These are phyloP conservation scores for Palythoa grandiflora DNA, from an alignment of 92 coral and sea anemone species.

Conservation along the genomic window DNA sequence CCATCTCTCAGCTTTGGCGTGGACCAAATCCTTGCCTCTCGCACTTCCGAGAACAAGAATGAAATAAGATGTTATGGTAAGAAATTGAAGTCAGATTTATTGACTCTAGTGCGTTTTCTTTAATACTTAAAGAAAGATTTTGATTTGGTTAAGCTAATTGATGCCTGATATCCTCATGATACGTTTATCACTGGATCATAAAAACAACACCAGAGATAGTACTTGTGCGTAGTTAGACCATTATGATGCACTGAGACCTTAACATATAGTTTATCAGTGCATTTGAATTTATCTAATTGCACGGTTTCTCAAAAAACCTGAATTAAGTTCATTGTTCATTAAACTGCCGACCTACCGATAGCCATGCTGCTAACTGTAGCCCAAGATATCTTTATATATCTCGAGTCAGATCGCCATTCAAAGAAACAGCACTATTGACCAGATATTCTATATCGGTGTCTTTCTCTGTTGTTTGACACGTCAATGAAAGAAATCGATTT, in stretches of 20 bases:
- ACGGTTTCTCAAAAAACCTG: background rate
- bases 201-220: constrained; percentile 4
- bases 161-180: constrained; percentile 12
- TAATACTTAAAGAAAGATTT: background rate
- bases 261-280: background rate
- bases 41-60: constrained; percentile 68
- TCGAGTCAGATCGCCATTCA: constrained; percentile 11
- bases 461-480: constrained; percentile 20
- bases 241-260: background rate
- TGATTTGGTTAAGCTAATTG: constrained; percentile 24
- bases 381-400: constrained; percentile 13
- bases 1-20: constrained; percentile 83
- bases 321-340: background rate
- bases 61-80: constrained; percentile 76
- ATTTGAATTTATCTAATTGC: constrained; percentile 10
- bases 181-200: constrained; percentile 50
- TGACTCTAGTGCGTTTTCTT: background rate
- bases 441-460: constrained; percentile 21
- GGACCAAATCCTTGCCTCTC: constrained; percentile 82
- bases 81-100: background rate
- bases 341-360: background rate
- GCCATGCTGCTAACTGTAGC: background rate
- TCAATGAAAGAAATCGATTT: background rate
- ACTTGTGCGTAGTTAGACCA: background rate
- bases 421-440: constrained; percentile 1